Base-by-base conservation (phyloP, 1,140 invertebrate genomes). In the Plectrocnemia conspersa region DNA sequence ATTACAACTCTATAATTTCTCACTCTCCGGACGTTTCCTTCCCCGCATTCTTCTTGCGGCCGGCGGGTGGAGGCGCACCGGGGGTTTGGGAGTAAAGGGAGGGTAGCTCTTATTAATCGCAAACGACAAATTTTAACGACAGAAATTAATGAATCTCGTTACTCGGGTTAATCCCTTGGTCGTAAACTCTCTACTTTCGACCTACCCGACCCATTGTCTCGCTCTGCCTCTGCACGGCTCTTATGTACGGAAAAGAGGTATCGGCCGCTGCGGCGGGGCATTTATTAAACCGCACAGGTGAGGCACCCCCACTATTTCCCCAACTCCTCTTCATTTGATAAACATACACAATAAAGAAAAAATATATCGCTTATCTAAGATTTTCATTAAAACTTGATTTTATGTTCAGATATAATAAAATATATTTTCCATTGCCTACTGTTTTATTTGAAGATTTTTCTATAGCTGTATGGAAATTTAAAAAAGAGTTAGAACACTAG, bases 71-170 rank as follows among this genome's bases (percentile, higher is more conserved):
- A 22, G 18, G 54, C 63, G 62, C 10, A 32, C 16, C 24, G 46
- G 2, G 32, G 29, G 49, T 15, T 15, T n/a, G n/a, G n/a, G n/a
- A n/a, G n/a, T n/a, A n/a, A n/a, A n/a, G 52, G 49, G 47, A 4
- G 64, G 69, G 70, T 66, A 68, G 68, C 69, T 68, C 72, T 75
- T 76, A 76, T 76, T 76, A 75, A 76, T 76, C 69, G 74, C 70
- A 72, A 73, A 75, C 72, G 71, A 75, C 74, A 76, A 76, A 76
- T 76, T 76, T 76, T 76, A 76, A 76, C 74, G 73, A 76, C 74
- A 76, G 72, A 69, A 75, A 76, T 74, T 76, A 76, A 76, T 76
- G 73, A 74, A 73, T 75, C 74, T 76, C 73, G 72, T 76, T 76
- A 76, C 72, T 71, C 65, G 74, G 74, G 74, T 76, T 76, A 75